phyloP scores from a whole-genome alignment of 2,888 invertebrate species.

The Aleiodes alternator region DNA sequence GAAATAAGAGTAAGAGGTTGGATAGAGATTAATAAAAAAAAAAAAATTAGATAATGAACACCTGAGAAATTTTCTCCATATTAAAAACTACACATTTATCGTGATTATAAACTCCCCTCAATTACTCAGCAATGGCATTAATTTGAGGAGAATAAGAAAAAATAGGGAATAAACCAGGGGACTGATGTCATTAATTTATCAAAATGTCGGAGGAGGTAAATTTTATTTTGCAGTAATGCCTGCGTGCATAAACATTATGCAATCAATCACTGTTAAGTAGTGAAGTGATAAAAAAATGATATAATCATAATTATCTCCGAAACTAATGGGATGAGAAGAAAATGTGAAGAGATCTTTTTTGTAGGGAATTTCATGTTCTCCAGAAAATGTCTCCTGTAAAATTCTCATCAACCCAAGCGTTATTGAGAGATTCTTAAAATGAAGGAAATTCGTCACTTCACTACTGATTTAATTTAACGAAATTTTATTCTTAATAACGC shows the following conservation, averaged over 20 bases:
- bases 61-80: slow-evolving; percentile 14
- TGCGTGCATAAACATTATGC: slow-evolving; percentile 24
- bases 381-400: too few relatives aligned
- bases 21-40: too few relatives aligned
- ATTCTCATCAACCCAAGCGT: too few relatives aligned
- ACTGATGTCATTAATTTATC: slow-evolving; percentile 26
- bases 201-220: slow-evolving; percentile 7
- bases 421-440: too few relatives aligned
- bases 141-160: background rate
- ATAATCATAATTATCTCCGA: too few relatives aligned
- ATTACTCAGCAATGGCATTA: slow-evolving; percentile 25
- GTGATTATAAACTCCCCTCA: slow-evolving; percentile 31
- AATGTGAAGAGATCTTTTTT: too few relatives aligned
- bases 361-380: too few relatives aligned
- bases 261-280: slow-evolving; percentile 14
- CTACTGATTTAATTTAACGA: too few relatives aligned
- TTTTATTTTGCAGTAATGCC: background rate
- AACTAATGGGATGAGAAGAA: too few relatives aligned
- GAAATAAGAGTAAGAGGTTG: background rate
- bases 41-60: slow-evolving; percentile 8
- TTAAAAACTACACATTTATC: slow-evolving; percentile 38
- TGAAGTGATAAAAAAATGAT: too few relatives aligned
- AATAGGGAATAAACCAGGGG: background rate
- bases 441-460: too few relatives aligned
- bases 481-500: background rate